Conservation (phyloP, 53 echinoderm and acorn worm species). For the Henricia sp. region DNA sequence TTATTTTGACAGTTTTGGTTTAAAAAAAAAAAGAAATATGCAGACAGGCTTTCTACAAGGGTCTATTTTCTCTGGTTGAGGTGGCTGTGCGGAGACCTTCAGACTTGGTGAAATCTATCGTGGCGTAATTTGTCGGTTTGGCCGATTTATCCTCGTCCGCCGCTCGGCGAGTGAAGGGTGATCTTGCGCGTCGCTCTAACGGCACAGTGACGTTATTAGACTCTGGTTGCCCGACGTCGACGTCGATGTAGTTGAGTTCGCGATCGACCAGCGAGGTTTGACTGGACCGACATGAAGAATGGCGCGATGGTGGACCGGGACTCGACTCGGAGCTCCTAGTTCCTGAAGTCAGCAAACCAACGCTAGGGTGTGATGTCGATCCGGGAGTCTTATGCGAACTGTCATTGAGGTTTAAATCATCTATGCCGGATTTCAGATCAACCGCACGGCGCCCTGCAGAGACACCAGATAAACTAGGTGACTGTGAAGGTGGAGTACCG, state of each 20-base stretch:
- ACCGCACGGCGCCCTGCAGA: conserved; percentile 26
- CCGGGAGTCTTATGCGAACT: background rate
- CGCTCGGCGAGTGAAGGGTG: conserved; percentile 74
- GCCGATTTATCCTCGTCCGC: conserved; percentile 79
- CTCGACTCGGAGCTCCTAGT: conserved; percentile 53
- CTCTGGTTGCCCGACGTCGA: conserved; percentile 79
- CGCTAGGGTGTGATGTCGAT: conserved; percentile 55
- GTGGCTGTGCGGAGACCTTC: conserved; percentile 82
- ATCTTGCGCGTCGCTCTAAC: conserved; percentile 67
- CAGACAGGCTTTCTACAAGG: conserved; percentile 1
- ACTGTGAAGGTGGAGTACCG: conserved; percentile 56
- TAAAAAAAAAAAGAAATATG: background rate
- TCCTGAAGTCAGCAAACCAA: conserved; percentile 52
- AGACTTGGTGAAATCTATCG: conserved; percentile 96
- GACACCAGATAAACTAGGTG: conserved; percentile 28
- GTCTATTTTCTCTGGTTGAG: conserved; percentile 77
- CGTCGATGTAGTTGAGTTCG: conserved; percentile 95
- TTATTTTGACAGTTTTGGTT: background rate
- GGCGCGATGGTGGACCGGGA: conserved; percentile 68
- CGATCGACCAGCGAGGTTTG: conserved; percentile 70
- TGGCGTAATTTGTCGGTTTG: conserved; percentile 85
- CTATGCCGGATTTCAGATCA: conserved; percentile 42
- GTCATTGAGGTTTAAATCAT: conserved; percentile 58
- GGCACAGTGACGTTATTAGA: conserved; percentile 29
- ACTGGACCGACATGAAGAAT: conserved; percentile 72